These are phyloP conservation scores for Agrochola macilenta DNA, from an alignment of 2,888 invertebrate species.

Conservation along the genomic window DNA sequence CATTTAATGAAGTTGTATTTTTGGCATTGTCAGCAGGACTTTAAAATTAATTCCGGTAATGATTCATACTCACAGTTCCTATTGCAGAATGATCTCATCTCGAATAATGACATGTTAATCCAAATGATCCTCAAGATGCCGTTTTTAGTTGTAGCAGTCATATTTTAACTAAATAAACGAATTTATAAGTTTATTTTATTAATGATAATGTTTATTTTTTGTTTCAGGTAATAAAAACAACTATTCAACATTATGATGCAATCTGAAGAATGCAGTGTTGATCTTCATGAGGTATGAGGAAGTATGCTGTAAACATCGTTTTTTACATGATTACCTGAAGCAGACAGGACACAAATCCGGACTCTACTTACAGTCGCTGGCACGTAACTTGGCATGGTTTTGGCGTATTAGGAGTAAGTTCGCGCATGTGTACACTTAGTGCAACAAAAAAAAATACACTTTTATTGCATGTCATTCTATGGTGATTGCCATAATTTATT, in stretches of 20 bases:
- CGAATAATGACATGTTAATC: neutral
- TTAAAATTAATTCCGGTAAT: neutral
- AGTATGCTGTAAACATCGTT: neutral
- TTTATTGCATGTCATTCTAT: too few relatives aligned
- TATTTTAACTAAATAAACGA: neutral
- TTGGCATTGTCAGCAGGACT: neutral
- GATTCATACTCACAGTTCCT: neutral
- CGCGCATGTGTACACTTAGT: too few relatives aligned
- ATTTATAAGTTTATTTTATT: neutral
- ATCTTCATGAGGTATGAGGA: neutral
- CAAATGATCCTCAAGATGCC: neutral
- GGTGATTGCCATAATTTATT: too few relatives aligned
- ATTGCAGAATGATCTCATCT: slow-evolving; percentile 19
- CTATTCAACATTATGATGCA: neutral
- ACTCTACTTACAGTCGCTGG: too few relatives aligned
- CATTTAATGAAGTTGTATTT: neutral
- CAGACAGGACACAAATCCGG: too few relatives aligned
- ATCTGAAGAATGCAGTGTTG: neutral
- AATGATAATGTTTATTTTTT: slow-evolving; percentile 23
- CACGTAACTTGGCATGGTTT: too few relatives aligned
- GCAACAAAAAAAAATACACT: too few relatives aligned
- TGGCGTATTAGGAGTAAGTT: too few relatives aligned
- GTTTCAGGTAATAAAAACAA: slow-evolving; percentile 53
- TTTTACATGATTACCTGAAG: too few relatives aligned
- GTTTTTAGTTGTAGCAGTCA: neutral